Conservation (phyloP, 2,797 vertebrate genomes). For the Hapalemur alaotrensis region DNA sequence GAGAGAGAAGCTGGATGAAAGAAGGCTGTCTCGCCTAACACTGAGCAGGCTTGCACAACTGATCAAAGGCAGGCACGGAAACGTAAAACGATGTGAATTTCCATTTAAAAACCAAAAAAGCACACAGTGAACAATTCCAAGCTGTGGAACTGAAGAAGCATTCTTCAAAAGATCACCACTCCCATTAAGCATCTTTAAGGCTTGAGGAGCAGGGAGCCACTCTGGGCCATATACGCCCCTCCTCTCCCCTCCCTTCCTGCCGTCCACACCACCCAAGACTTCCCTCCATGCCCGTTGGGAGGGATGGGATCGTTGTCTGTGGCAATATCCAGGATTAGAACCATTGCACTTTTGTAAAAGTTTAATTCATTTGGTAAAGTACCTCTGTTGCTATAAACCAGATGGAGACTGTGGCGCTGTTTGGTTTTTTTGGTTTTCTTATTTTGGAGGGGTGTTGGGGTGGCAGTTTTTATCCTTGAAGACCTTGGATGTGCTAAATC, state of each 20-base stretch:
- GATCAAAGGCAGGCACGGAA: not conserved
- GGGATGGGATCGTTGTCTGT: not conserved
- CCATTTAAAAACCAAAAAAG: not conserved
- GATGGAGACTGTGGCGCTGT: not conserved
- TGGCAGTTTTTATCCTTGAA: not conserved
- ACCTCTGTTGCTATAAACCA: constrained; percentile 53
- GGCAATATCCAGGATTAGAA: not conserved
- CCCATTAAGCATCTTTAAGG: constrained; percentile 56
- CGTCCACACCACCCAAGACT: not conserved
- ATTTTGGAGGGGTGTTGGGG: not conserved
- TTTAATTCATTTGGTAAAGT: constrained; percentile 33
- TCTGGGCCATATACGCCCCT: not conserved
- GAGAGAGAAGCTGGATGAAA: not conserved
- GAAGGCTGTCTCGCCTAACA: not conserved
- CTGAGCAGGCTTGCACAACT: not conserved
- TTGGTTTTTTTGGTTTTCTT: not conserved
- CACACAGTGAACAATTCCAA: not conserved
- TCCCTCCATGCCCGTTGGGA: not conserved
- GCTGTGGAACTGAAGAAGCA: not conserved
- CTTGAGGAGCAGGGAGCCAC: not conserved
- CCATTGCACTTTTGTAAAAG: not conserved
- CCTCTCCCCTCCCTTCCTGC: no score
- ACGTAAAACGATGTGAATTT: not conserved
- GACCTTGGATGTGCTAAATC: not conserved
- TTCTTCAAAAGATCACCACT: not conserved